These are phyloP conservation scores for Euura lappo DNA, from an alignment of 1,140 invertebrate genomes.

Conservation along the genomic window DNA sequence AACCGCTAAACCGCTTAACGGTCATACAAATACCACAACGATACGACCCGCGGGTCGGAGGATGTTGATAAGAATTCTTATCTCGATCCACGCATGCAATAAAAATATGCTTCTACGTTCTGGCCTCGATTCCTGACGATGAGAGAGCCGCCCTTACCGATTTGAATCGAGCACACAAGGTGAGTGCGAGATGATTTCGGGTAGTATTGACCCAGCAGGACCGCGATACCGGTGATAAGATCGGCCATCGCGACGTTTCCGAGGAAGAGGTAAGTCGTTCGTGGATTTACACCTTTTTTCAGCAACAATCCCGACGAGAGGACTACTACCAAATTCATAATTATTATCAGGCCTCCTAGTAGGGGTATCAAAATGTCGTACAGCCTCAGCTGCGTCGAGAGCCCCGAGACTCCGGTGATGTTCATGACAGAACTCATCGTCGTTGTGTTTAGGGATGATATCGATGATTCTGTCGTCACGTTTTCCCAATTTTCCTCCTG, in stretches of 20 bases:
- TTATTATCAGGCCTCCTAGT: constrained; percentile 59
- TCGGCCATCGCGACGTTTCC: constrained; percentile 67
- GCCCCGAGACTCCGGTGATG: not conserved
- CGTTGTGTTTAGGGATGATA: too few relatives aligned
- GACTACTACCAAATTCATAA: constrained; percentile 64
- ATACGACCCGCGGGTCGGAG: too few relatives aligned
- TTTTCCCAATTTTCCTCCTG: too few relatives aligned
- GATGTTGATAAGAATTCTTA: too few relatives aligned
- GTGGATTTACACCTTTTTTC: constrained; percentile 62
- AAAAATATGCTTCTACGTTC: too few relatives aligned
- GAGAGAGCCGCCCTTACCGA: constrained; percentile 37
- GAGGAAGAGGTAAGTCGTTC: constrained; percentile 64
- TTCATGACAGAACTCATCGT: not conserved
- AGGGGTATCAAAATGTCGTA: constrained; percentile 49
- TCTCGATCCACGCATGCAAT: too few relatives aligned
- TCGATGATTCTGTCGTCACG: too few relatives aligned
- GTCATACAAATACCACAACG: too few relatives aligned
- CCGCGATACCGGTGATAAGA: constrained; percentile 60
- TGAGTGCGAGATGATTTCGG: constrained; percentile 45
- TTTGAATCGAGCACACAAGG: constrained; percentile 40
- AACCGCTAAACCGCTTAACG: too few relatives aligned
- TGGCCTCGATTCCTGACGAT: too few relatives aligned
- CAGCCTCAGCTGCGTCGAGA: constrained; percentile 33
- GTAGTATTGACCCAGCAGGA: constrained; percentile 60
- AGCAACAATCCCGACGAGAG: constrained; percentile 64